Percentiles rank a stretch among this genome's conserved stretches.
Conservation (phyloP, 1,140 invertebrate genomes). For the Drosophila nigromelanica region DNA sequence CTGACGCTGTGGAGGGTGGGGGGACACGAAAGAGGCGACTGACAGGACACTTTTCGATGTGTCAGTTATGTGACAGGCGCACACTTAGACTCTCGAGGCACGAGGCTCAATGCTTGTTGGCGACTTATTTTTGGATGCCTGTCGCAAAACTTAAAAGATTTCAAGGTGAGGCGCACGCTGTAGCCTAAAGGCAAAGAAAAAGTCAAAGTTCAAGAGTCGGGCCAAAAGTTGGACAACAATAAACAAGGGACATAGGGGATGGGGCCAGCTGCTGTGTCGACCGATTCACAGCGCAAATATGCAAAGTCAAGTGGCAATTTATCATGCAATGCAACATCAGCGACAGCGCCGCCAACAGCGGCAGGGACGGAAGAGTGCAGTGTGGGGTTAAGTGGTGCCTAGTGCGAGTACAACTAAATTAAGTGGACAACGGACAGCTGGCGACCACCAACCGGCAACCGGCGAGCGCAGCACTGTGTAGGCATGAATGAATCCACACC, state of each 20-base stretch:
- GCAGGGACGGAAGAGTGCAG: conserved; percentile 13
- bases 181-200: conserved; percentile 12
- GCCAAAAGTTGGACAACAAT: conserved; percentile 59
- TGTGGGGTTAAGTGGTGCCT: conserved; percentile 68
- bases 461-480: conserved; percentile 41
- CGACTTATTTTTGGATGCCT: conserved; percentile 31
- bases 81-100: conserved; percentile 19
- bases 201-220: conserved; percentile 65
- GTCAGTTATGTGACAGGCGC: conserved; percentile 56
- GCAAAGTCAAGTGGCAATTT: conserved; percentile 81
- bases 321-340: conserved; percentile 60
- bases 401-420: conserved; percentile 56
- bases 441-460: conserved; percentile 11
- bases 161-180: conserved; percentile 58
- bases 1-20: neutral
- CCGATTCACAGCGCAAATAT: conserved; percentile 64
- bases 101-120: conserved; percentile 15
- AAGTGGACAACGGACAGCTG: conserved; percentile 50
- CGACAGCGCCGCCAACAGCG: conserved; percentile 11
- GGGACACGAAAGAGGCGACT: conserved; percentile 30
- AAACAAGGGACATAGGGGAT: conserved; percentile 36
- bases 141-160: conserved; percentile 68
- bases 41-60: conserved; percentile 76
- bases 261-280: conserved; percentile 35
- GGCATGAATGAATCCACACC: conserved; percentile 57